A percentile compares a stretch with the other conserved stretches of the same genome.
Evolutionary conservation across 2,113 vertebrate species (phyloP).

Genomic region (Benitochromis conjunctus): DNA sequence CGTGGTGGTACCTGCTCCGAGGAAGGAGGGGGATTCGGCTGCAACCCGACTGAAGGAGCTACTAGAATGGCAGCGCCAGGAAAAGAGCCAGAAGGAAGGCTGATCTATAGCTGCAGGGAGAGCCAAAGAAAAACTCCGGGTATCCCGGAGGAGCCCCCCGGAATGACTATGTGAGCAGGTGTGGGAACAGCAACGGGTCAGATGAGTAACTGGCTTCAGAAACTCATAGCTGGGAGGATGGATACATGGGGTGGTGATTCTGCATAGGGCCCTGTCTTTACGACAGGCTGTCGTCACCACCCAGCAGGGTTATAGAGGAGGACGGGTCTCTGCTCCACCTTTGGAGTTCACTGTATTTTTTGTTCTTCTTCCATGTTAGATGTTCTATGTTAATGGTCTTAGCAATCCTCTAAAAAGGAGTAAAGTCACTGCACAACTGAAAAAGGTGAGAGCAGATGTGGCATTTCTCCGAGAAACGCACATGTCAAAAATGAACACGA

Average conservation of each 20-base stretch:
- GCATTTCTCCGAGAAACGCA: neutral
- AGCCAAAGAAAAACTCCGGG: neutral
- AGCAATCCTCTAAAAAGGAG: neutral
- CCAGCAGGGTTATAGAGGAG: neutral
- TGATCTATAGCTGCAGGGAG: neutral
- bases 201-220: neutral
- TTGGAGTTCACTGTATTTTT: neutral
- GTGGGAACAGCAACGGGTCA: neutral
- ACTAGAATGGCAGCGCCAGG: neutral
- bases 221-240: neutral
- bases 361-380: neutral
- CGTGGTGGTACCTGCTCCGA: neutral
- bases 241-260: neutral
- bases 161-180: neutral
- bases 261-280: neutral
- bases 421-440: neutral
- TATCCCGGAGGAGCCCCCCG: neutral
- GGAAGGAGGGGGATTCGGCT: neutral
- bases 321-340: neutral
- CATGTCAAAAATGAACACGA: neutral
- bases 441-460: neutral
- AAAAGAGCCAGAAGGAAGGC: neutral
- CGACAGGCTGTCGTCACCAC: neutral
- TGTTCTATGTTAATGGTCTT: neutral
- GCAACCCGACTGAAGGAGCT: neutral